Conservation (phyloP, 2,797 vertebrate species). For the Poeciliopsis turneri region DNA sequence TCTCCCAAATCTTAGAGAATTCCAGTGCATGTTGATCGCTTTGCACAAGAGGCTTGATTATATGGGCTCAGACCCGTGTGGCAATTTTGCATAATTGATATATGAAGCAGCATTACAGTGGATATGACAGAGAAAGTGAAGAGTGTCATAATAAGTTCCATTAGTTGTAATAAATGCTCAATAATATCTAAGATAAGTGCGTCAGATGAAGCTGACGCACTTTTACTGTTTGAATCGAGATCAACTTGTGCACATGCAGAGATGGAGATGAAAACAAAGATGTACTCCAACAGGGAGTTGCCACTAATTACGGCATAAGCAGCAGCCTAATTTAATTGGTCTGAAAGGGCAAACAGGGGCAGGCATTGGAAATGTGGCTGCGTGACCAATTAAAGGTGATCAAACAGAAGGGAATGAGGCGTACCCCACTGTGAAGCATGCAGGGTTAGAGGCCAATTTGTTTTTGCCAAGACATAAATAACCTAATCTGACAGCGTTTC, state of each 20-base stretch:
- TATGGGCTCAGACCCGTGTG: neutral
- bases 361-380: constrained; percentile 12
- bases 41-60: neutral
- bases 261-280: neutral
- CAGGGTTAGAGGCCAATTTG: constrained; percentile 8
- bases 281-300: neutral
- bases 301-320: neutral
- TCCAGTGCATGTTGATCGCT: neutral
- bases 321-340: constrained; percentile 2
- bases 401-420: constrained; percentile 11
- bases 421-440: constrained; percentile 6
- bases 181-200: neutral
- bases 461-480: constrained; percentile 4
- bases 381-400: constrained; percentile 6
- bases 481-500: constrained; percentile 5
- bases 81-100: neutral
- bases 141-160: neutral
- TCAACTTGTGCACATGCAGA: neutral
- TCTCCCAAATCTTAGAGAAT: neutral
- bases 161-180: neutral
- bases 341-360: constrained; percentile 7
- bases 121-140: neutral
- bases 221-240: neutral
- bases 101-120: neutral
- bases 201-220: neutral